Evolutionary conservation across 2,888 invertebrate species (phyloP), one percentile per base, ranked within the genome.

Genomic region (Acrobasis repandana): DNA sequence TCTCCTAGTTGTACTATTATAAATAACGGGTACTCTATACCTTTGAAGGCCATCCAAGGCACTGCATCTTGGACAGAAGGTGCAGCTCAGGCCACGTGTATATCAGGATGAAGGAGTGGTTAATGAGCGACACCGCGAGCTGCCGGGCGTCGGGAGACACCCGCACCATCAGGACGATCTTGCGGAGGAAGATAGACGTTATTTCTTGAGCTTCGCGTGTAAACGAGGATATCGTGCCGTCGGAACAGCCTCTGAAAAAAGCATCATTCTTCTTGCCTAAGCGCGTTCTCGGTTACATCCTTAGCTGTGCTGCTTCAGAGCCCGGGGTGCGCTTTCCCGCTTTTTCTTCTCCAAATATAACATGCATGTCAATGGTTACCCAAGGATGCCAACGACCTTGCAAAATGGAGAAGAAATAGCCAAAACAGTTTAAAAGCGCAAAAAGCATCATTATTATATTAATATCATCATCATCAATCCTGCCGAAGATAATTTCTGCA

Each of bases 241-340:
- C 72, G 2, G 86, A 81, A 71, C 91, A 92, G 16, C 91, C 91
- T 0, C 91, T 90, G 73, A 3, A 65, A 14, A 3, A n/a, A 59
- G 33, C 47, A 48, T 18, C 20, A n/a, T n/a, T 50, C 11, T 9
- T 14, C 11, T 59, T n/a, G n/a, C n/a, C n/a, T n/a, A n/a, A n/a
- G n/a, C n/a, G n/a, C n/a, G n/a, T n/a, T n/a, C n/a, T n/a, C n/a
- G n/a, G n/a, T n/a, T n/a, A n/a, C n/a, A n/a, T n/a, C n/a, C n/a
- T n/a, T n/a, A n/a, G n/a, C n/a, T n/a, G n/a, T n/a, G n/a, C n/a
- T n/a, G n/a, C n/a, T n/a, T n/a, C n/a, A n/a, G n/a, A n/a, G n/a
- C n/a, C n/a, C n/a, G n/a, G n/a, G n/a, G n/a, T n/a, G n/a, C n/a
- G n/a, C n/a, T n/a, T n/a, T n/a, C n/a, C n/a, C n/a, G n/a, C n/a